Evolutionary conservation across 2,113 vertebrate species (phyloP).

Genomic region (Polyodon spathula): DNA sequence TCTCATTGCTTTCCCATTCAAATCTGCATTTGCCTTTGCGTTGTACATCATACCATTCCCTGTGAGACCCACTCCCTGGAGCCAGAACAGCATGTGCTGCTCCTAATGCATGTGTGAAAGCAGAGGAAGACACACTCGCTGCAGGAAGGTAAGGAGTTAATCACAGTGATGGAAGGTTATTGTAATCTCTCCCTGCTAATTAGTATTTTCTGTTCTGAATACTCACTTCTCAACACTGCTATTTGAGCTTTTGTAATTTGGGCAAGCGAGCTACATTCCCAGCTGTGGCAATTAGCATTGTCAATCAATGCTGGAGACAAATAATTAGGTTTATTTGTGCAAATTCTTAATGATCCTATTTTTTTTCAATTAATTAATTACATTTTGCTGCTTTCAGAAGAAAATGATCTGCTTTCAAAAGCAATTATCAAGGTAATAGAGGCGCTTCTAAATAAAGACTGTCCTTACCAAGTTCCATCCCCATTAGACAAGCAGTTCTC

Average conservation of each 20-base stretch:
- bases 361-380: not conserved
- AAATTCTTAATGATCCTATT: slow-evolving; percentile 33
- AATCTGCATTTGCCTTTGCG: no score
- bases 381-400: not conserved
- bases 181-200: no score
- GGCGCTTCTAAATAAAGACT: no score
- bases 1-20: not conserved
- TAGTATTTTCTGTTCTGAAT: no score
- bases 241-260: slow-evolving; percentile 78
- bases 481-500: no score
- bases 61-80: not conserved
- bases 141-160: not conserved
- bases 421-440: no score
- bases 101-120: not conserved
- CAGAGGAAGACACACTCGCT: no score
- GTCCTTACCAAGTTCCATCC: no score
- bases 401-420: no score
- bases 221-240: slow-evolving; percentile 52
- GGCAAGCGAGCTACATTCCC: slow-evolving; percentile 73
- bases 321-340: slow-evolving; percentile 79
- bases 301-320: slow-evolving; percentile 82
- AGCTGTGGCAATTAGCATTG: slow-evolving; percentile 81
- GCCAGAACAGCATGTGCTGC: not conserved
- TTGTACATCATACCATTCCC: no score
- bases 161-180: not conserved